Base-by-base conservation (phyloP, 2,888 invertebrate species). In the Alsophila aescularia region DNA sequence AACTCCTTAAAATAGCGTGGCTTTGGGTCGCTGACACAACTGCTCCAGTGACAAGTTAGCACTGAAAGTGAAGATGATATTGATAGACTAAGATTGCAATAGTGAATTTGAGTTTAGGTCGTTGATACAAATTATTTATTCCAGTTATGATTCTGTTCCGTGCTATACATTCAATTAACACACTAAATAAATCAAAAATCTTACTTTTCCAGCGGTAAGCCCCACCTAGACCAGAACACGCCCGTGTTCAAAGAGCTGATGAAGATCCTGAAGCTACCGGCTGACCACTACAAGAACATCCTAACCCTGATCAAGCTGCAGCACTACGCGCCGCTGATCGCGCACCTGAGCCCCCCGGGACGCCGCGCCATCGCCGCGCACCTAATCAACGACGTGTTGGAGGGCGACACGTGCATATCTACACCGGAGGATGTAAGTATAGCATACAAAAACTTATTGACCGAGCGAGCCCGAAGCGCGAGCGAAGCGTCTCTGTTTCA, bases 221-320 rank as follows among this genome's bases (percentile, higher is more conserved):
- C 85, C 0, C 79, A 86, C 31, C 31, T 97, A 40, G 95, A 96
- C 75, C 95, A 95, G 75, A 95, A 95, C 75, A 95, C 95, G 36
- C 93, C 95, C 2, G 97, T 99, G 0, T 98, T 98, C 66, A 96
- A 97, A 71, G 99, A 99, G 81, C 91, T 99, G 60, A 96, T 97
- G 75, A 96, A 98, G 75, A 93, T 99, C 55, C 93, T 99, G 75
- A 97, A 98, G 83, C 96, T 99, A 39, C 99, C 99, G 0, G 94
- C 99, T 1, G 98, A 99, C 79, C 96, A 96, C 75, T 99, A 99
- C 89, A 97, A 97, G 83, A 96, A 98, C 83, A 94, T 98, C 10
- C 92, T 99, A 39, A 96, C 96, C 0, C 94, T 99, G 12, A 93
- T 98, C 52, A 94, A 96, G 73, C 90, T 99, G 62, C 95, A 96